Conservation (phyloP, 2,113 vertebrate species). For the Willisornis vidua region DNA sequence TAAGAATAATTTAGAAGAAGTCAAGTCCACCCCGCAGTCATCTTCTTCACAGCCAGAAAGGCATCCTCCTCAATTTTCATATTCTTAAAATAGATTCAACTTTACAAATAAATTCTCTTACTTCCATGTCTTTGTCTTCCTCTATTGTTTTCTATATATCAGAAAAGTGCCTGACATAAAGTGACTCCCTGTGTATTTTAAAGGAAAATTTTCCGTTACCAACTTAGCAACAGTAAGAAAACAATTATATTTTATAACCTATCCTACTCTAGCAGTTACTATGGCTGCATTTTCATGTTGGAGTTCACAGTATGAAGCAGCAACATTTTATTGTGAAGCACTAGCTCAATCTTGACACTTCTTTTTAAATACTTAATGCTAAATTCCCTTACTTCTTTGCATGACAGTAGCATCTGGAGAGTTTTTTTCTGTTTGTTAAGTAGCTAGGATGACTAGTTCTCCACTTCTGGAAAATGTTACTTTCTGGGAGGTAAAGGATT, state of each 20-base stretch:
- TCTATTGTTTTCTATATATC: neutral
- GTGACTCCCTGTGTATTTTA: neutral
- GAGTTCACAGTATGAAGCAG: neutral
- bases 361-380: neutral
- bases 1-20: neutral
- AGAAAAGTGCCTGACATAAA: neutral
- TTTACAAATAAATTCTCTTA: neutral
- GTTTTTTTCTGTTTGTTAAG: constrained; percentile 16
- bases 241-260: neutral
- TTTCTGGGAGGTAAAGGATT: constrained; percentile 27
- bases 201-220: neutral
- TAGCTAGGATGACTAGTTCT: neutral
- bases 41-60: neutral
- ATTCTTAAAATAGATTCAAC: neutral
- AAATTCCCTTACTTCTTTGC: constrained; percentile 3
- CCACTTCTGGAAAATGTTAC: constrained; percentile 46
- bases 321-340: neutral
- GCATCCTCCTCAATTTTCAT: neutral
- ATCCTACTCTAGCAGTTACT: neutral
- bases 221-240: neutral
- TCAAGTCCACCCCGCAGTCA: neutral
- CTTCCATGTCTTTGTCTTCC: neutral
- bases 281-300: neutral
- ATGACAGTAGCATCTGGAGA: constrained; percentile 24
- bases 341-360: neutral